phyloP scores from a whole-genome alignment of 2,797 vertebrate species.

The Heliangelus exortis region DNA sequence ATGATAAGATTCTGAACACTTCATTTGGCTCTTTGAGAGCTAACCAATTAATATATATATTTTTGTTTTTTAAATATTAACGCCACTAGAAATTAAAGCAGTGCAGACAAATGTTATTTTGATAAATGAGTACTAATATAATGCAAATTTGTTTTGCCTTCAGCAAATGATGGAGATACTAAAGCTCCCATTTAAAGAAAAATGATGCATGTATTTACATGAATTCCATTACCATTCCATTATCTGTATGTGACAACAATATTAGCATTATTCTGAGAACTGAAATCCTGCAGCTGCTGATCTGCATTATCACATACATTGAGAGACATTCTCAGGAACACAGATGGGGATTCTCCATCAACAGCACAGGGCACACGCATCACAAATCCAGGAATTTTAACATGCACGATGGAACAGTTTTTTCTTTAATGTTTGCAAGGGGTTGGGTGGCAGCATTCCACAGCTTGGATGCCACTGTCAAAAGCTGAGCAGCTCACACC shows the following conservation, averaged over 20 bases:
- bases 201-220: not conserved
- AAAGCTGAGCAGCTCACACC: not conserved
- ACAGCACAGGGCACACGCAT: not conserved
- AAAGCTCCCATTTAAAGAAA: not conserved
- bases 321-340: not conserved
- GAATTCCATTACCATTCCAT: constrained; percentile 10
- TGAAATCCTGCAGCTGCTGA: not conserved
- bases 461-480: not conserved
- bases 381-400: not conserved
- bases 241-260: not conserved
- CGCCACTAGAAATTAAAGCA: constrained; percentile 2
- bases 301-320: not conserved
- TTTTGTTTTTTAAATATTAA: not conserved
- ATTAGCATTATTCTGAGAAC: not conserved
- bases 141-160: constrained; percentile 14
- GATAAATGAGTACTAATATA: not conserved
- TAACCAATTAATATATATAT: not conserved
- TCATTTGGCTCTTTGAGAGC: not conserved
- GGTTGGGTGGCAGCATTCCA: not conserved
- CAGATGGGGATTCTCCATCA: not conserved
- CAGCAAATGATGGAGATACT: not conserved
- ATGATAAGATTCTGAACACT: not conserved
- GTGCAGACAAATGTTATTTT: not conserved
- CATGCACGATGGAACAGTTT: not conserved
- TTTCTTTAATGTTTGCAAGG: not conserved